A percentile compares a stretch with the other conserved stretches of the same genome.
Conservation (phyloP, 2,888 invertebrate species). For the Neocrepidodera transversa region DNA sequence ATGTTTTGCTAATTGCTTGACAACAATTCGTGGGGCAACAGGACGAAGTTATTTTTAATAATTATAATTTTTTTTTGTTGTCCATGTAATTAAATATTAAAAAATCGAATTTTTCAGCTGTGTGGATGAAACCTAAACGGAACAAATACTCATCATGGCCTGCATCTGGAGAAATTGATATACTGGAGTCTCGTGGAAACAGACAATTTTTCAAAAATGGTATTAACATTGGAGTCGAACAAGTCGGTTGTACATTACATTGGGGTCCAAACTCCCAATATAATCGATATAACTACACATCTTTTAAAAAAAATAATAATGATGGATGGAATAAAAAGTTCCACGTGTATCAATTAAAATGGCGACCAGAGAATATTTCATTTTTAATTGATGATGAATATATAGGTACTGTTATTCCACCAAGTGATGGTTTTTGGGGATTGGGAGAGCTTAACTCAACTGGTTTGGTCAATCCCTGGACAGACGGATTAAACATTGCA, state of each 20-base stretch:
- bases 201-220: conserved; percentile 50
- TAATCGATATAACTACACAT: conserved; percentile 62
- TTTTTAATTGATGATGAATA: conserved; percentile 65
- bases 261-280: conserved; percentile 68
- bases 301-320: conserved; percentile 56
- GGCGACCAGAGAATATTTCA: conserved; percentile 66
- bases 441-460: conserved; percentile 64
- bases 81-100: no score
- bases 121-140: conserved; percentile 73
- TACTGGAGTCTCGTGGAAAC: conserved; percentile 73
- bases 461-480: conserved; percentile 66
- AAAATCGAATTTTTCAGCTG: conserved; percentile 66
- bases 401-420: conserved; percentile 63
- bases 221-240: conserved; percentile 64
- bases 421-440: conserved; percentile 71
- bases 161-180: conserved; percentile 75
- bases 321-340: conserved; percentile 66
- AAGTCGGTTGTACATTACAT: conserved; percentile 69
- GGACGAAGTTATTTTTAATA: no score
- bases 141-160: conserved; percentile 75
- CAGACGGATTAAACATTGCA: conserved; percentile 63
- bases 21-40: no score
- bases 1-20: no score
- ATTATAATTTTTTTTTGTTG: no score
- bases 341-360: conserved; percentile 71